Evolutionary conservation across 2,888 invertebrate species (phyloP), one percentile per base, ranked within the genome.

Genomic region (Tachystola acroxantha): DNA sequence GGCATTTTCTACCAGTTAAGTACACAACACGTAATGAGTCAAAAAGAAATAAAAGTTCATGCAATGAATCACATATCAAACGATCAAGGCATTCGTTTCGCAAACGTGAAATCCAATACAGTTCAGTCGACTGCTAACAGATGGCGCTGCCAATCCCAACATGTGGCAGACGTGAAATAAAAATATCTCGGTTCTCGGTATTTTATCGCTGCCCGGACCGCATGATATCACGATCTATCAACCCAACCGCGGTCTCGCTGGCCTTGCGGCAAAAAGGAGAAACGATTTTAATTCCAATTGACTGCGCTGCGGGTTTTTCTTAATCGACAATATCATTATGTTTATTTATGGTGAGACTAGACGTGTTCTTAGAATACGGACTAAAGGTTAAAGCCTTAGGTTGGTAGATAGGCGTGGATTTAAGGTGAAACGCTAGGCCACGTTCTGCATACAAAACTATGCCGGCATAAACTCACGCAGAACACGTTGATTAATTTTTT

Each of bases 261-360:
- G 74, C 84, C 84, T 85, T 85, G 84, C 61, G 56, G 71, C 75
- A 81, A 81, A 80, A 80, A 78, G 67, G 72, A 74, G 78, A 73
- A 74, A 76, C 68, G 57, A 76, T 74, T 72, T 72, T 67, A 75
- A 73, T 72, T 66, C 76, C 64, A 58, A 65, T 10, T 10, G 25
- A 4, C n/a, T n/a, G n/a, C n/a, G n/a, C 66, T 59, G 69, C 62
- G 65, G 67, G 59, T 66, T 64, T 71, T 70, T 71, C 64, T 69
- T 63, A 55, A 57, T 63, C 42, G 55, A 64, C 69, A 67, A 24
- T 24, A 2, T 2, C 7, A 22, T 7, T 24, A 24, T n/a, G n/a
- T 24, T 2, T 2, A 7, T 7, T 7, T 24, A 24, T n/a, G n/a
- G 24, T n/a, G 24, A n/a, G 1, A 24, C 24, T 4, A 24, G 24